These are phyloP conservation scores for Lontra canadensis DNA, from an alignment of 2,113 vertebrate genomes.

Conservation along the genomic window DNA sequence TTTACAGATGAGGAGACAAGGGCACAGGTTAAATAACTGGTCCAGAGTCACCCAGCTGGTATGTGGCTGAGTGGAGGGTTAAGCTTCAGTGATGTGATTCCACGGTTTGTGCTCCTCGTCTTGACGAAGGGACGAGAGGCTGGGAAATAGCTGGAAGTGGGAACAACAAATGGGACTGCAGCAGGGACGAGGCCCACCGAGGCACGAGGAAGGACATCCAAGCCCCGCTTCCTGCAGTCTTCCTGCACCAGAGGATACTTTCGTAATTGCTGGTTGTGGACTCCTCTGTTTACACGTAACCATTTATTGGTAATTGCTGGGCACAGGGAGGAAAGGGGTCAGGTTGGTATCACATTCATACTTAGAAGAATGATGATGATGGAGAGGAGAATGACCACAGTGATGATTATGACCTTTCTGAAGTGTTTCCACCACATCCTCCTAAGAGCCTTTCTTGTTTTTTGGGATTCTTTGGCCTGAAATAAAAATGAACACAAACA, in stretches of 20 bases:
- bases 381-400: slow-evolving; percentile 82
- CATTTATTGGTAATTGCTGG: slow-evolving; percentile 43
- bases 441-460: slow-evolving; percentile 83
- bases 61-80: background rate
- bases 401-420: slow-evolving; percentile 87
- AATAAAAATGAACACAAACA: slow-evolving; percentile 61
- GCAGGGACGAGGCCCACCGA: background rate
- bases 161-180: background rate
- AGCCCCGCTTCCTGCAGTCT: background rate
- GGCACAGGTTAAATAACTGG: background rate
- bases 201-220: background rate
- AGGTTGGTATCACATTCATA: slow-evolving; percentile 81
- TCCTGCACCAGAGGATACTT: background rate
- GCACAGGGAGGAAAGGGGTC: background rate
- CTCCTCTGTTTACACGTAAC: background rate
- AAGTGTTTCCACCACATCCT: slow-evolving; percentile 90
- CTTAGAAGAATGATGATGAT: slow-evolving; percentile 88
- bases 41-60: background rate
- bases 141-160: background rate
- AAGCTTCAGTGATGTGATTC: background rate
- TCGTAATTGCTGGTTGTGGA: background rate
- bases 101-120: background rate
- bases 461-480: slow-evolving; percentile 88
- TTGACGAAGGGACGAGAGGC: background rate
- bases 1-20: background rate